A percentile compares a stretch with the other conserved stretches of the same genome.
These are phyloP conservation scores for Andrena haemorrhoa DNA, from an alignment of 2,888 invertebrate genomes.

Conservation along the genomic window DNA sequence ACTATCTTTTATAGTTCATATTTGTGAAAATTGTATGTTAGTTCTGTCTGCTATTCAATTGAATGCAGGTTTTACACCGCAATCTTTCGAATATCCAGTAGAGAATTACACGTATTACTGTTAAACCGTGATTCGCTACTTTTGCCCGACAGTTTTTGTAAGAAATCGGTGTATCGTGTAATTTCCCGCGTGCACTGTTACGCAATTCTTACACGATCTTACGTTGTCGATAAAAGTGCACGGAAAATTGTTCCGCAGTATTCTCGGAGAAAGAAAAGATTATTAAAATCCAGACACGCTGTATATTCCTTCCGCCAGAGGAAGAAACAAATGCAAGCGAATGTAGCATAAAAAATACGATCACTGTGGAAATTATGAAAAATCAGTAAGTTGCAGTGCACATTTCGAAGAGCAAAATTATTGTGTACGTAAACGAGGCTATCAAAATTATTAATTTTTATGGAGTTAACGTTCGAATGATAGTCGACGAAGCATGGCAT, in stretches of 20 bases:
- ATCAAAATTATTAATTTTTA: constrained; percentile 9
- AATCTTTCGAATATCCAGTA: background rate
- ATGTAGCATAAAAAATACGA: constrained; percentile 22
- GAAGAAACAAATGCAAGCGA: constrained; percentile 30
- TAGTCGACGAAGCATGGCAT: constrained; percentile 64
- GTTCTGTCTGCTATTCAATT: background rate
- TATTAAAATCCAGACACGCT: background rate
- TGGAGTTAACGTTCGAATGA: background rate
- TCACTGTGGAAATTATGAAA: background rate
- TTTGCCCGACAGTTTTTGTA: background rate
- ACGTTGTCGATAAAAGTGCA: background rate
- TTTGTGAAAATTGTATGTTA: too few species aligned
- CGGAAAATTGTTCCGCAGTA: background rate
- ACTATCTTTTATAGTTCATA: too few species aligned
- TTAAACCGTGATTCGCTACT: background rate
- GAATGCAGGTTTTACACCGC: background rate
- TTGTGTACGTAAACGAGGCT: background rate
- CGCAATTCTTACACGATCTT: background rate
- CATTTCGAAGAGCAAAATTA: constrained; percentile 33
- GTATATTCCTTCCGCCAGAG: background rate
- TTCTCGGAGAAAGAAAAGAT: too few species aligned
- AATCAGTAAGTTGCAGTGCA: constrained; percentile 10
- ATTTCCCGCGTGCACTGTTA: background rate
- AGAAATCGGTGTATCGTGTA: background rate
- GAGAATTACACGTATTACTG: background rate